These are phyloP conservation scores for Strigamia maritima DNA, from an alignment of 2,888 invertebrate genomes.

Conservation along the genomic window DNA sequence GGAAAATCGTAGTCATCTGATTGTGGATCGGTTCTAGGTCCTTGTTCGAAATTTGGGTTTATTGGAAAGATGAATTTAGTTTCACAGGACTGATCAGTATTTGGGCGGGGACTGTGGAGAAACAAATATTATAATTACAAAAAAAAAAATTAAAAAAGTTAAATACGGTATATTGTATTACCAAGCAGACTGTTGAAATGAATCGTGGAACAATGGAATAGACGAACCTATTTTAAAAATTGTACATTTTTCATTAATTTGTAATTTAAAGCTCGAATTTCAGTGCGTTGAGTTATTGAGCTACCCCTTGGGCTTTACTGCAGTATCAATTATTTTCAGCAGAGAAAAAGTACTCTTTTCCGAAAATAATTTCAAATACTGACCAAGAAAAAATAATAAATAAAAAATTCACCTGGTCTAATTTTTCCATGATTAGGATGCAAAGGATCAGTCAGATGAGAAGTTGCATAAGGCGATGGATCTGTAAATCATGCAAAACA, in stretches of 20 bases:
- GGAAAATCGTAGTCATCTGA: neutral
- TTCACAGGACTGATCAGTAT: neutral
- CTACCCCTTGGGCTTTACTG: neutral
- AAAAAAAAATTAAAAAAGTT: too few relatives aligned
- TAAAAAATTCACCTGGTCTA: neutral
- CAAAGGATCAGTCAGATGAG: neutral
- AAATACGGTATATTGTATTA: neutral
- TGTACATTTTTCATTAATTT: neutral
- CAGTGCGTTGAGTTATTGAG: too few relatives aligned
- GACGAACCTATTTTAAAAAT: neutral
- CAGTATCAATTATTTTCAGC: too few relatives aligned
- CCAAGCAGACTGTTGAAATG: neutral
- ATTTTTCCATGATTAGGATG: conserved; percentile 2
- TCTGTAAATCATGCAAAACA: neutral
- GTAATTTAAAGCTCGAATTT: too few relatives aligned
- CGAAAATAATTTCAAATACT: too few relatives aligned
- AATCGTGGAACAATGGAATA: neutral
- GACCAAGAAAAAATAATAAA: neutral
- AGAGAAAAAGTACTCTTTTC: too few relatives aligned
- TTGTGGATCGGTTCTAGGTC: neutral
- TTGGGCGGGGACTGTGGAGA: neutral
- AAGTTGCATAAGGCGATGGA: conserved; percentile 29
- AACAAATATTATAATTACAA: neutral
- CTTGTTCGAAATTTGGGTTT: neutral
- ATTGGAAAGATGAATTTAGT: neutral